Conservation (phyloP, 2,888 invertebrate species). For the Teinopalpus imperialis region DNA sequence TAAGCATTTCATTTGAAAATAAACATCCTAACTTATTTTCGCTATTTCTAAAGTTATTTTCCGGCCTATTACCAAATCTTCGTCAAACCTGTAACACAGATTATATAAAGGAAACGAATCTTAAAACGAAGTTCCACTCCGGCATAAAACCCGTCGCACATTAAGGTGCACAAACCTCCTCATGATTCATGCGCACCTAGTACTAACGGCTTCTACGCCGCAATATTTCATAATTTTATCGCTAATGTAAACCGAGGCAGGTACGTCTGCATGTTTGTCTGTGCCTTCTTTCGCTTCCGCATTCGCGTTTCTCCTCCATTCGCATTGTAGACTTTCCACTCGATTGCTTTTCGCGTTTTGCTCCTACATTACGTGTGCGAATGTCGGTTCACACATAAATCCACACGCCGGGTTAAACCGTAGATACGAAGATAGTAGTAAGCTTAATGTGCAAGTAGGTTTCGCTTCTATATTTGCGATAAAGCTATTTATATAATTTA, state of each 20-base stretch:
- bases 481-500: slow-evolving; percentile 6
- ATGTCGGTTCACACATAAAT: slow-evolving; percentile 23
- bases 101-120: slow-evolving; percentile 16
- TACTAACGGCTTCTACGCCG: slow-evolving; percentile 33
- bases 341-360: slow-evolving; percentile 40
- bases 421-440: slow-evolving; percentile 19
- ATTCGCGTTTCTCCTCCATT: slow-evolving; percentile 35
- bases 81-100: background rate
- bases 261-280: slow-evolving; percentile 46
- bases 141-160: slow-evolving; percentile 33
- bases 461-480: slow-evolving; percentile 16
- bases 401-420: slow-evolving; percentile 1
- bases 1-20: too few species aligned
- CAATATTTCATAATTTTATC: slow-evolving; percentile 73
- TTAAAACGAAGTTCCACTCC: slow-evolving; percentile 10
- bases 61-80: background rate
- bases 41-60: background rate
- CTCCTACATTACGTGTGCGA: slow-evolving; percentile 22
- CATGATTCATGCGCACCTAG: slow-evolving; percentile 37
- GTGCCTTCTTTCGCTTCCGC: slow-evolving; percentile 43
- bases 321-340: slow-evolving; percentile 41
- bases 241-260: slow-evolving; percentile 62
- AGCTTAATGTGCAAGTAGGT: slow-evolving; percentile 3
- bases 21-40: too few species aligned
- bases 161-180: slow-evolving; percentile 37